Evolutionary conservation across 2,888 invertebrate species (phyloP), one percentile per base, ranked within the genome.

Genomic region (Troides helena): DNA sequence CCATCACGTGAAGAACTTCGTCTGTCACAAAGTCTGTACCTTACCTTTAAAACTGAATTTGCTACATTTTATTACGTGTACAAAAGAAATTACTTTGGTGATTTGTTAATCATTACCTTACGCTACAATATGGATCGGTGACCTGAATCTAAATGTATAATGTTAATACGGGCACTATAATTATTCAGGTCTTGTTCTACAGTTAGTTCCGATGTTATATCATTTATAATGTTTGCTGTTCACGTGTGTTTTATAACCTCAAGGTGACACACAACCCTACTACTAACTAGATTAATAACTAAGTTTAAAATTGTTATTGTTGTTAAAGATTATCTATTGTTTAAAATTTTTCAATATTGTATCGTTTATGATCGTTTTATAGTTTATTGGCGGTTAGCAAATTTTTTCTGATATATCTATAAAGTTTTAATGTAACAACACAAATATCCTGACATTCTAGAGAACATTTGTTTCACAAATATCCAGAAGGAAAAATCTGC

Each of bases 171-270:
- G 53, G 53, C n/a, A 64, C 18, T 57, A 53, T n/a, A 57, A 56
- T 64, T 56, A 64, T 39, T 64, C 64, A 64, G 56, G 57, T 17
- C 36, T 64, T 64, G 21, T 64, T 64, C 53, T 53, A 53, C n/a
- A n/a, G 18, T 18, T 53, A n/a, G n/a, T n/a, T 18, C n/a, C 6
- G n/a, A 53, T n/a, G 53, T n/a, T 53, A 46, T 53, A 6, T 7
- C 18, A 53, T 53, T 53, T 53, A 53, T 53, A 53, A 53, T 12
- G 53, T 53, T n/a, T 53, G 14, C n/a, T 53, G 53, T 53, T n/a
- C 53, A 18, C 6, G n/a, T 53, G 53, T n/a, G 18, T 53, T 53
- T 18, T 53, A 53, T n/a, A n/a, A 53, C 53, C 18, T n/a, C 53
- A 5, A 53, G 14, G 4, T 5, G 6, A n/a, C 18, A 5, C 3